Percentiles rank a stretch among this genome's conserved stretches.
These are phyloP conservation scores for Calephelis nemesis DNA, from an alignment of 1,140 invertebrate species.

Conservation along the genomic window DNA sequence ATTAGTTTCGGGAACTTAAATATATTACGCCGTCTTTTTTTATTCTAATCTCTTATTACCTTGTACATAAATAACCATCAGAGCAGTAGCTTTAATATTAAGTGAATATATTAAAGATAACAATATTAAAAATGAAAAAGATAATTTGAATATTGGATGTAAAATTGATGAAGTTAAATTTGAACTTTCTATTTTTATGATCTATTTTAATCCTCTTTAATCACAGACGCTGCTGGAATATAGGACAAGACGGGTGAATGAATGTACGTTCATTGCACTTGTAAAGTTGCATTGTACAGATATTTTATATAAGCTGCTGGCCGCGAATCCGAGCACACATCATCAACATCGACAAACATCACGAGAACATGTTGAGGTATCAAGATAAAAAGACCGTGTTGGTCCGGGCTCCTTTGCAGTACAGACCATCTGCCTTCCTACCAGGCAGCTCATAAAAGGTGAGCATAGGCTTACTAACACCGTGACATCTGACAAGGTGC, in stretches of 20 bases:
- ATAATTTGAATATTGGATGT: constrained; percentile 4
- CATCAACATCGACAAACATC: no score
- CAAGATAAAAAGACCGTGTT: no score
- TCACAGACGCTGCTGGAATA: constrained; percentile 12
- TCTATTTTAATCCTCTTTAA: constrained; percentile 12
- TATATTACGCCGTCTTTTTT: neutral
- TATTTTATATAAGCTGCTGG: no score
- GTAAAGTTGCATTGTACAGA: neutral
- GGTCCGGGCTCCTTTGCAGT: no score
- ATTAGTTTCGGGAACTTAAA: neutral
- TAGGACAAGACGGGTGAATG: neutral
- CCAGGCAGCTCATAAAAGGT: no score
- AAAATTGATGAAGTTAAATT: constrained; percentile 8
- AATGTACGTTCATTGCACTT: constrained; percentile 8
- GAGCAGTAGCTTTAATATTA: constrained; percentile 1
- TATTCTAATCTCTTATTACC: neutral
- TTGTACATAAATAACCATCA: constrained; percentile 3
- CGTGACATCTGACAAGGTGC: no score
- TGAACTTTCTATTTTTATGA: constrained; percentile 14
- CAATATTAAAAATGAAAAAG: neutral
- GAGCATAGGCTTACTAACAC: no score
- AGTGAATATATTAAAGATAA: constrained; percentile 4
- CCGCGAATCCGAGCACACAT: no score
- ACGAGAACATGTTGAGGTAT: no score
- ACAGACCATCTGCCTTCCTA: no score